Base-by-base conservation (phyloP, 2,113 vertebrate genomes). In the Tapirus terrestris region DNA sequence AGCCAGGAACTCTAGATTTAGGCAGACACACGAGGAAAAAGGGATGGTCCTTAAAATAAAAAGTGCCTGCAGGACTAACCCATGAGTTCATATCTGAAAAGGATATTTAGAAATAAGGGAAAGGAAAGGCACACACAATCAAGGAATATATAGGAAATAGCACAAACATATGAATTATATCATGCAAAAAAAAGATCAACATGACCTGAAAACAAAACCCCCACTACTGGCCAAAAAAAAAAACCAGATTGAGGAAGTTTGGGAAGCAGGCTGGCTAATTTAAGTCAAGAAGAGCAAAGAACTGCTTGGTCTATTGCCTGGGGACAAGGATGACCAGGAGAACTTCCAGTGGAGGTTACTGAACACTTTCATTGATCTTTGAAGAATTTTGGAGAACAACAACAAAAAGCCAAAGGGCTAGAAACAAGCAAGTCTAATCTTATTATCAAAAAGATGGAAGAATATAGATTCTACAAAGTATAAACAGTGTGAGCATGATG, bases 371-470 rank as follows among this genome's bases (percentile, higher is more conserved):
- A 31, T 3, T 45, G 39, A 84, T 63, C 45, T 93, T 79, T 45
- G 60, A 39, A 89, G 75, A 84, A 33, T 72, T 77, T 25, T 91
- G 56, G 48, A 83, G 31, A 94, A 79, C 12, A 70, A 3, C 5
- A 56, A 82, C 60, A 91, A 94, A 87, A 98, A 87, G 36, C 18
- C 58, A 82, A 48, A 75, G 4, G 23, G 3, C 79, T 25, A 83
- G 65, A 81, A 93, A 72, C n/a, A 33, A 89, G 36, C n/a, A 96
- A 75, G 79, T 91, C 29, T 91, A 70, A 80, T 76, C 60, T 77
- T 94, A 51, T 61, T 63, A 63, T 83, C 12, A 92, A 83, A 84
- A 60, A 70, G 58, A 31, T 23, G 11, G 45, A 95, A 95, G 25
- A 67, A 79, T 36, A 89, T 58, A 70, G 61, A 93, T 77, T 67